Conservation (phyloP, 2,113 vertebrate species). For the Aldabrachelys gigantea region DNA sequence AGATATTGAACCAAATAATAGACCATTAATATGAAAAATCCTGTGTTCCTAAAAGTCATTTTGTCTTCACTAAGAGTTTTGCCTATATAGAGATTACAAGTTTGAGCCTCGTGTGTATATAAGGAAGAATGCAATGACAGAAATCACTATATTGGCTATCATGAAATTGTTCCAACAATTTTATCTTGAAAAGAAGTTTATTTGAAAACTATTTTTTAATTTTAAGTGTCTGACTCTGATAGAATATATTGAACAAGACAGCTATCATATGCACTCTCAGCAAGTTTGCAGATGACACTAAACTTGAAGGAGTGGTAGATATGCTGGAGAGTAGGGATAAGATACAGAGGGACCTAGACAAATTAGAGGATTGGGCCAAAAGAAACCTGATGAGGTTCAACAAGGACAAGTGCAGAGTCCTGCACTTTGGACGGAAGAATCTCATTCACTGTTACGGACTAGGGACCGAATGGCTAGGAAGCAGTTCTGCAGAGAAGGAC, state of each 20-base stretch:
- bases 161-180: background rate
- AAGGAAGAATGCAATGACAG: background rate
- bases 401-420: too few relatives aligned
- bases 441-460: too few relatives aligned
- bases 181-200: background rate
- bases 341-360: too few relatives aligned
- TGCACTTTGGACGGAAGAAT: too few relatives aligned
- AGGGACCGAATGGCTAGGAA: too few relatives aligned
- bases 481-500: too few relatives aligned
- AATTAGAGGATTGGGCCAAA: too few relatives aligned
- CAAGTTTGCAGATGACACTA: too few relatives aligned
- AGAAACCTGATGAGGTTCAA: too few relatives aligned
- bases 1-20: background rate
- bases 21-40: background rate
- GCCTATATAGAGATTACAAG: background rate
- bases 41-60: background rate
- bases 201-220: background rate
- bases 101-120: background rate
- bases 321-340: too few relatives aligned
- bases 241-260: rapidly evolving
- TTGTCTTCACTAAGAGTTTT: background rate
- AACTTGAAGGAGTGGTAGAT: too few relatives aligned
- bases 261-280: background rate
- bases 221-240: background rate
- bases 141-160: background rate